Evolutionary conservation across 2,888 invertebrate species (phyloP).

Genomic region (Tridacna crocea): DNA sequence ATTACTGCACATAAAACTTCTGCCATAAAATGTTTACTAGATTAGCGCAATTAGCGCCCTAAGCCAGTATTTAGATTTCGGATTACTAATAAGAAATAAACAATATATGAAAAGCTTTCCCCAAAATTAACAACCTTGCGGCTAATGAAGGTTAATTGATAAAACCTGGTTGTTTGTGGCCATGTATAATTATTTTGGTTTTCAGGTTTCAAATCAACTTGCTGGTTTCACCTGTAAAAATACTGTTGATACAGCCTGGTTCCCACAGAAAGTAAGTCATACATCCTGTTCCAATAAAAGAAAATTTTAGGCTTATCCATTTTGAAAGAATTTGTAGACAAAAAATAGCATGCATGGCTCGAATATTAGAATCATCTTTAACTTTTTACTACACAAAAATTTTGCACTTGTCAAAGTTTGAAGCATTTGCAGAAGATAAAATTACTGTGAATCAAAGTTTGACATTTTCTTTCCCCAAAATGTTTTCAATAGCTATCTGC

Average conservation of each 20-base stretch:
- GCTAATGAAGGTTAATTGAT: conserved; percentile 20
- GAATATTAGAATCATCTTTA: too few relatives aligned
- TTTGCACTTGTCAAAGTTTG: too few relatives aligned
- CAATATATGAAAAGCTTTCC: conserved; percentile 15
- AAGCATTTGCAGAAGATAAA: too few relatives aligned
- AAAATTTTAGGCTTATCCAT: too few relatives aligned
- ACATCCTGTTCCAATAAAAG: too few relatives aligned
- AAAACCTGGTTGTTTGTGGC: conserved; percentile 9
- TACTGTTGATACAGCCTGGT: background rate
- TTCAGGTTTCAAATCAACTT: background rate
- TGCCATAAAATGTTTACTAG: conserved; percentile 22
- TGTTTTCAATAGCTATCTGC: too few relatives aligned
- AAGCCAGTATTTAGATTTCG: conserved; percentile 17
- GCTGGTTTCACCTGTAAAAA: background rate
- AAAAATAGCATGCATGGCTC: too few relatives aligned
- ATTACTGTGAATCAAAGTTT: too few relatives aligned
- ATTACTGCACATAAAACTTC: conserved; percentile 1
- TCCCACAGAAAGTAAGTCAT: background rate
- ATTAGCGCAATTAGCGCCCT: conserved; percentile 20
- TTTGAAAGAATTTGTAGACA: too few relatives aligned
- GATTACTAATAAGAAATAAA: conserved; percentile 14
- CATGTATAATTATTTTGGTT: background rate
- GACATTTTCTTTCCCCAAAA: too few relatives aligned
- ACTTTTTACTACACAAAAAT: too few relatives aligned
- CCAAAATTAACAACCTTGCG: background rate